These are phyloP conservation scores for Aplysia californica DNA, from an alignment of 1,140 invertebrate genomes.

Conservation along the genomic window DNA sequence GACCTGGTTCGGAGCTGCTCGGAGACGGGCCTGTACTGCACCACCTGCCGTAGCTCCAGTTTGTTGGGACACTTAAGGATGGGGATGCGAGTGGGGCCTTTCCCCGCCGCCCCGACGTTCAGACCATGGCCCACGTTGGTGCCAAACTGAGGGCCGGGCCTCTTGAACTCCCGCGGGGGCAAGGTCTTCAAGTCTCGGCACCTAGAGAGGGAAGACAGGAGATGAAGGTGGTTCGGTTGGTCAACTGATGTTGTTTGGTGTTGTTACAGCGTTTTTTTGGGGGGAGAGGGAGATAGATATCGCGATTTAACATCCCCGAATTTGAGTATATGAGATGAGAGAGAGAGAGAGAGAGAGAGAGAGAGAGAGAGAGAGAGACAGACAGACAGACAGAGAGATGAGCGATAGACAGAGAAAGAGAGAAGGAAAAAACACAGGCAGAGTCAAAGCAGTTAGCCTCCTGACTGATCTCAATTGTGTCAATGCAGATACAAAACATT, in stretches of 20 bases:
- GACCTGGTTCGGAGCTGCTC: constrained; percentile 44
- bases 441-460: too few species aligned
- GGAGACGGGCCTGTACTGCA: constrained; percentile 63
- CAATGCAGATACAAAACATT: too few species aligned
- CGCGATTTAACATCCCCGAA: too few species aligned
- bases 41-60: constrained; percentile 61
- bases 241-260: neutral
- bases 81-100: constrained; percentile 36
- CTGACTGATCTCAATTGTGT: too few species aligned
- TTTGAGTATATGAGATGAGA: too few species aligned
- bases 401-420: too few species aligned
- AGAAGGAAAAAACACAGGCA: too few species aligned
- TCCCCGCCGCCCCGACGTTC: constrained; percentile 50
- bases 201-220: neutral
- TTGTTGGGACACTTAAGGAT: constrained; percentile 59
- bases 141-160: constrained; percentile 60
- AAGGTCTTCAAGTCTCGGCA: constrained; percentile 62
- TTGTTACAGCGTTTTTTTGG: too few species aligned
- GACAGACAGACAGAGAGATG: too few species aligned
- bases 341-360: too few species aligned
- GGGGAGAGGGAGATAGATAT: too few species aligned
- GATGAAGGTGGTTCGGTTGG: neutral
- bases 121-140: constrained; percentile 62
- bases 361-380: too few species aligned
- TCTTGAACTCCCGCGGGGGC: constrained; percentile 61